Base-by-base conservation (phyloP, 2,113 vertebrate genomes). In the Phoxinus phoxinus region DNA sequence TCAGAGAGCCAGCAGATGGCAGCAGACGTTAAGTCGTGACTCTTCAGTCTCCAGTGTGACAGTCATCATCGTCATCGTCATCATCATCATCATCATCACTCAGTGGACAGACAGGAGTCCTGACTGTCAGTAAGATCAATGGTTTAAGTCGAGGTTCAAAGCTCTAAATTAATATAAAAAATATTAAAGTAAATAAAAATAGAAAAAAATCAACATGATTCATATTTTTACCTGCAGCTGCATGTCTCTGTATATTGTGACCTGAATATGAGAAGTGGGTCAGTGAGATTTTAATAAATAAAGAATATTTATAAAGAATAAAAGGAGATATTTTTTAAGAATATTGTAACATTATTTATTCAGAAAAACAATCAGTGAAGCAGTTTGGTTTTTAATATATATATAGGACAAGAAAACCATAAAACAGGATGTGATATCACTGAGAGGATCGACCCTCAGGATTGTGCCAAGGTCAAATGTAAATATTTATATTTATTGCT, bases 1-100 rank as follows among this genome's bases (percentile, higher is more conserved):
- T n/a, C 3, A 69, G 44, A 51, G 2, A 32, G 17, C 27, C 79
- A 81, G 79, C 79, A 69, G 79, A 81, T 81, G 79, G 61, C 61
- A 69, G 79, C 79, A 81, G 27, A 81, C 23, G 79, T 51, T 69
- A 44, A 67, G 61, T 81, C 61, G 61, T 81, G 23, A 81, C 74
- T 81, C 25, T 15, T 69, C 44, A 8, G 25, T 81, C 79, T 48
- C 59, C 25, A 44, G 2, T 32, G 2, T 65, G 37, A 65, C 59
- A 21, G 35, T 56, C 53, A 23, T 23, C 53, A 51, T 51, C 44
- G 19, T 11, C 25, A 53, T 27, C 6, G 48, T 46, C 53, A 51
- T 17, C 46, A 53, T 30, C 15, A 53, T 30, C 51, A 51, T 51
- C 48, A 53, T 32, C 17, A 56, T 30, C 10, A 75, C 11, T 13